Percentiles rank a stretch among this genome's conserved stretches.
Conservation (phyloP, 1,140 invertebrate genomes). For the Leptinotarsa undecemlineata region DNA sequence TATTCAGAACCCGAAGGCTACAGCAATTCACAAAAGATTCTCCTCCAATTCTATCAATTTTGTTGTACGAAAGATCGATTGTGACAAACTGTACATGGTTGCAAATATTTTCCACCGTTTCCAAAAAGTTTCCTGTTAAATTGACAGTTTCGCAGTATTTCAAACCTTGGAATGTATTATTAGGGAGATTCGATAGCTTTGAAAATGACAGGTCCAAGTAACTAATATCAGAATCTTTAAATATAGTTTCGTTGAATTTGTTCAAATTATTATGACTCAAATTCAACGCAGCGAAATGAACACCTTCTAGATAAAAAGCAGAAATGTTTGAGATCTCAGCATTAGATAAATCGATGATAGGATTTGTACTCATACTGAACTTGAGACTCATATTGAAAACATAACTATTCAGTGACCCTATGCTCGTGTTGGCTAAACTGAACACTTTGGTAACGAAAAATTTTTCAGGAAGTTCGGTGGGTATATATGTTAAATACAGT, state of each 20-base stretch:
- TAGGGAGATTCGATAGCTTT: neutral
- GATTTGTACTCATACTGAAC: no score
- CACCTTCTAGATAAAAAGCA: neutral
- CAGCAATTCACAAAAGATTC: neutral
- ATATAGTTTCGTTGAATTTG: neutral
- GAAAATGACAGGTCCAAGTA: neutral
- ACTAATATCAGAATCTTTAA: neutral
- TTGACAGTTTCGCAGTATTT: neutral
- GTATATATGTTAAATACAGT: neutral
- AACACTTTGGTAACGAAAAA: neutral
- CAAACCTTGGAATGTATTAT: neutral
- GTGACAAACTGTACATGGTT: neutral
- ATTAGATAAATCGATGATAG: neutral
- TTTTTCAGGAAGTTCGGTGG: neutral
- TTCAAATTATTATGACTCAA: constrained; percentile 8
- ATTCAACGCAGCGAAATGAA: neutral
- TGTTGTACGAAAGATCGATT: neutral
- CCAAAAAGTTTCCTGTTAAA: neutral
- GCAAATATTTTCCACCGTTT: neutral
- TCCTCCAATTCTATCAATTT: neutral
- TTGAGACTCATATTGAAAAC: neutral
- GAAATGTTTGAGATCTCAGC: neutral
- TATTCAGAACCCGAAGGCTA: neutral
- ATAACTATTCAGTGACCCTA: neutral
- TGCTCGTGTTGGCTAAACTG: neutral